Conservation (phyloP, 2,888 invertebrate genomes). For the Anoncus sp. region DNA sequence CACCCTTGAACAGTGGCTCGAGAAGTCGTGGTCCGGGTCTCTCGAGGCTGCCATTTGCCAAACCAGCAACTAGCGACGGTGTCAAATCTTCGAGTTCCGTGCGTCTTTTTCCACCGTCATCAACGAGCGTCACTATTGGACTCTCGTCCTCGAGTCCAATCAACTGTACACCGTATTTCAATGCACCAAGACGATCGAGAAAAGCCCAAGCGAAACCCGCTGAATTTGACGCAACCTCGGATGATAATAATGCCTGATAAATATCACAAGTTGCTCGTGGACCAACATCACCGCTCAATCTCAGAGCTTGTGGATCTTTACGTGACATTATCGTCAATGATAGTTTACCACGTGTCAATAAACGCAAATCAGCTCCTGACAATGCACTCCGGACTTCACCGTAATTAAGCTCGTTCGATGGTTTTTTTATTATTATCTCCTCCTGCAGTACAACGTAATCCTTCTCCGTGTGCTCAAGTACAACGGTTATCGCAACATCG, state of each 20-base stretch:
- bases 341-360: slow-evolving; percentile 91
- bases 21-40: slow-evolving; percentile 92
- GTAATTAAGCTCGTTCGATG: slow-evolving; percentile 90
- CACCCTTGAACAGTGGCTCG: slow-evolving; percentile 92
- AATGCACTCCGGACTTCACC: slow-evolving; percentile 92
- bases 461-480: slow-evolving; percentile 89
- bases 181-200: slow-evolving; percentile 90
- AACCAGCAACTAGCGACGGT: slow-evolving; percentile 85
- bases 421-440: slow-evolving; percentile 87
- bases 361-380: slow-evolving; percentile 89
- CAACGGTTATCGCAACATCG: slow-evolving; percentile 89
- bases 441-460: slow-evolving; percentile 91
- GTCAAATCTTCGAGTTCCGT: slow-evolving; percentile 91
- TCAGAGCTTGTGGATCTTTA: slow-evolving; percentile 86
- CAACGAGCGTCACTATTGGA: slow-evolving; percentile 87
- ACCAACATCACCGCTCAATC: slow-evolving; percentile 89
- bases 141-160: slow-evolving; percentile 81
- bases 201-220: slow-evolving; percentile 91
- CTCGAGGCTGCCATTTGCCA: slow-evolving; percentile 90
- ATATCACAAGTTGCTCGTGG: slow-evolving; percentile 92
- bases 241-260: slow-evolving; percentile 89
- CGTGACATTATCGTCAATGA: slow-evolving; percentile 89
- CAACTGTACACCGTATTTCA: slow-evolving; percentile 88
- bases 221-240: slow-evolving; percentile 84
- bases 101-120: slow-evolving; percentile 89